phyloP scores from a whole-genome alignment of 2,113 vertebrate species.

The Campylorhamphus procurvoides region DNA sequence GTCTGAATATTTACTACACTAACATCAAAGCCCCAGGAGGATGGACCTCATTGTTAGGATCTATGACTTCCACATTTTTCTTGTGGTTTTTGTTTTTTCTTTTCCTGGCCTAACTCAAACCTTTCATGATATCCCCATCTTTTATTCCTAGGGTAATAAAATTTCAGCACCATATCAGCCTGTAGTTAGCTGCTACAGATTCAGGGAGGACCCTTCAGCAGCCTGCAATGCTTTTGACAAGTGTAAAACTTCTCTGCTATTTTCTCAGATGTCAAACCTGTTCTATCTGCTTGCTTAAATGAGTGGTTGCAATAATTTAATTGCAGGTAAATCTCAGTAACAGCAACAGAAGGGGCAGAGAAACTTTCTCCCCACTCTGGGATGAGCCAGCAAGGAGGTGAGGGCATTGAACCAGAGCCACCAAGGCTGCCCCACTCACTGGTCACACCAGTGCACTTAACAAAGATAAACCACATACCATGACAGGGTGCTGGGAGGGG shows the following conservation, averaged over 20 bases:
- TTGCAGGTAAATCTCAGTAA: background rate
- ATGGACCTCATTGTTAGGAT: background rate
- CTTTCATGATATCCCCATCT: background rate
- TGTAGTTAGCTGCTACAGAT: background rate
- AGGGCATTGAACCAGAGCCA: background rate
- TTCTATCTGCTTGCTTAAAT: background rate
- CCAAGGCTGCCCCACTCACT: background rate
- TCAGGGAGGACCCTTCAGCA: background rate
- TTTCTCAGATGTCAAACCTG: background rate
- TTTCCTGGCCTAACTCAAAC: background rate
- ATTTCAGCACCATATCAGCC: background rate
- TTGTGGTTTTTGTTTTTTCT: background rate
- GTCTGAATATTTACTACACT: background rate
- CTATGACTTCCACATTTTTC: background rate
- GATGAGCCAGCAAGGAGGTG: background rate
- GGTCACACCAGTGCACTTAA: background rate
- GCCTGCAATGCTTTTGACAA: background rate
- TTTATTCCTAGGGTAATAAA: background rate
- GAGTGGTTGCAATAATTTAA: background rate
- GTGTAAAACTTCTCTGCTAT: background rate
- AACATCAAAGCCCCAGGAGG: background rate
- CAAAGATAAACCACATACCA: constrained; percentile 74
- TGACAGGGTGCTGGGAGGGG: constrained; percentile 79
- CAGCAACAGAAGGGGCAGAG: background rate
- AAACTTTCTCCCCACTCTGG: background rate